Conservation (phyloP, 53 echinoderm and acorn worm genomes). For the Paracentrotus lividus region DNA sequence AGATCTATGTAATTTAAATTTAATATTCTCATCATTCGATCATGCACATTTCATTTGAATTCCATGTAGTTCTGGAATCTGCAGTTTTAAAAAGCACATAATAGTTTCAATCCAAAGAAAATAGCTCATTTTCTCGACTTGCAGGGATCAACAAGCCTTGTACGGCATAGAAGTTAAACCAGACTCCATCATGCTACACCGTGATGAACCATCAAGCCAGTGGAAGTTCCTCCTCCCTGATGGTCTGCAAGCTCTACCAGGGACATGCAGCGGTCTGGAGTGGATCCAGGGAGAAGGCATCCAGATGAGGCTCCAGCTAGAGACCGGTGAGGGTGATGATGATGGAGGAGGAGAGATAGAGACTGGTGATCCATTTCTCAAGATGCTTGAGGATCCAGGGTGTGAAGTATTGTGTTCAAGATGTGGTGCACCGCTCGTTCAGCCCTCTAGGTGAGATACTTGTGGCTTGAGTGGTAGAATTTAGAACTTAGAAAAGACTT, state of each 20-base stretch:
- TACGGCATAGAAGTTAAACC: conserved; percentile 20
- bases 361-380: conserved; percentile 61
- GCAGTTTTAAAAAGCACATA: no score
- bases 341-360: not conserved
- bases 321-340: conserved; percentile 33
- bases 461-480: no score
- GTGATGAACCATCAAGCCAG: not conserved
- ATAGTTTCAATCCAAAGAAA: no score
- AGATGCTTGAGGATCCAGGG: conserved; percentile 11
- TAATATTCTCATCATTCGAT: no score
- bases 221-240: conserved; percentile 58
- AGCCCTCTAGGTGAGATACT: conserved; percentile 23
- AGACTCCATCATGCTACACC: not conserved
- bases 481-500: no score
- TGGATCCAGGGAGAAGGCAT: conserved; percentile 79
- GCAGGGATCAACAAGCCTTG: not conserved
- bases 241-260: conserved; percentile 26
- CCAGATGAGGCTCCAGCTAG: conserved; percentile 84
- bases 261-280: conserved; percentile 26
- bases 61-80: no score
- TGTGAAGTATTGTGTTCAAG: conserved; percentile 49
- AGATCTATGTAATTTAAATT: no score
- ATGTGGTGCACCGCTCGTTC: conserved; percentile 55
- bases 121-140: not conserved
- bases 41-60: no score